Conservation (phyloP, 2,888 invertebrate species). For the Galerucella calmariensis region DNA sequence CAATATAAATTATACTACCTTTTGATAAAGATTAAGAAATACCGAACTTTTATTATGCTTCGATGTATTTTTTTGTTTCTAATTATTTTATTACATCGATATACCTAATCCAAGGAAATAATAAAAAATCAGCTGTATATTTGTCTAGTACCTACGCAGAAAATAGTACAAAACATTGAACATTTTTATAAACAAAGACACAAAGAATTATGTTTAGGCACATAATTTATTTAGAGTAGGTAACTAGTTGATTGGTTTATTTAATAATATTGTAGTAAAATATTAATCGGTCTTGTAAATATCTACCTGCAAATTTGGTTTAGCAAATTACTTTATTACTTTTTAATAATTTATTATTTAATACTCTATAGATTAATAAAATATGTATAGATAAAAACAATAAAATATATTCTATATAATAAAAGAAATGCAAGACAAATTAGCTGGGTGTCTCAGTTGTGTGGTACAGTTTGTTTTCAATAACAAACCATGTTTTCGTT, state of each 20-base stretch:
- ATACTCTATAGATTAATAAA: neutral
- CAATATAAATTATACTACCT: neutral
- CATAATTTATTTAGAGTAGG: neutral
- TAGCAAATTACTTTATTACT: neutral
- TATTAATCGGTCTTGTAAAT: neutral
- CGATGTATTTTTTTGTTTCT: neutral
- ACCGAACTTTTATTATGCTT: neutral
- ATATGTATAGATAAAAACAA: neutral
- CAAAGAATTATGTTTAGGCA: too few relatives aligned
- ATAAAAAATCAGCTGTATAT: neutral
- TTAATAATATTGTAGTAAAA: neutral
- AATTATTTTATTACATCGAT: neutral
- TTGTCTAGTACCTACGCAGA: neutral
- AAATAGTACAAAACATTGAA: neutral
- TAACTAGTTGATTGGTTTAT: neutral
- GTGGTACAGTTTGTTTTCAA: neutral
- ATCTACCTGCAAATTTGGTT: neutral
- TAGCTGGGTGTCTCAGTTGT: neutral
- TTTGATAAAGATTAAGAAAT: slow-evolving; percentile 4
- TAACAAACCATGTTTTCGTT: neutral
- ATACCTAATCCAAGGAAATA: neutral
- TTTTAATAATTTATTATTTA: neutral
- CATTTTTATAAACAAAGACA: too few relatives aligned
- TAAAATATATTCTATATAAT: neutral
- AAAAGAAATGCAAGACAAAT: neutral